Percentiles rank a stretch among this genome's conserved stretches.
These are phyloP conservation scores for Yponomeuta plumbellus DNA, from an alignment of 2,888 invertebrate genomes.

Conservation along the genomic window DNA sequence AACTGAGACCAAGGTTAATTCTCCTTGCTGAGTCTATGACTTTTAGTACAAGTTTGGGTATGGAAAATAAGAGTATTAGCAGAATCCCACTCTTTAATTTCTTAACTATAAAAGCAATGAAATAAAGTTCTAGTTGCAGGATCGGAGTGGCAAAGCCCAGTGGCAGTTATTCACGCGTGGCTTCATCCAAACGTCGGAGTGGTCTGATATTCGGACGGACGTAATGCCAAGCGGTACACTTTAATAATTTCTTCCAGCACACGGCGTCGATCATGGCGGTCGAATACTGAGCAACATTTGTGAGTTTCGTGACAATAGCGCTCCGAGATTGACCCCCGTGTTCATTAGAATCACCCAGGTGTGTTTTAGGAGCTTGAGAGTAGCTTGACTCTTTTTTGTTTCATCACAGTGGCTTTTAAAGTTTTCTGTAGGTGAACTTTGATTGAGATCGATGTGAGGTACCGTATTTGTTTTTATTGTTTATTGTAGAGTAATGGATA, in stretches of 20 bases:
- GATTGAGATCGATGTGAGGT: background rate
- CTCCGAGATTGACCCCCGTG: conserved; percentile 4
- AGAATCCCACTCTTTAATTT: no score
- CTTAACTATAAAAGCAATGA: no score
- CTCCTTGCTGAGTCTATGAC: no score
- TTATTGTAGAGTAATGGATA: no score
- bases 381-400: background rate
- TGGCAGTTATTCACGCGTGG: background rate
- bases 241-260: conserved; percentile 14
- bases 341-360: background rate
- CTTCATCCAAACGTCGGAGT: background rate
- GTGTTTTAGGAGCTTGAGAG: background rate
- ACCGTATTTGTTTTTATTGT: no score
- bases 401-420: background rate
- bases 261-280: conserved; percentile 7
- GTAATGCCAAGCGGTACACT: conserved; percentile 42
- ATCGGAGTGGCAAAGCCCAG: conserved; percentile 3
- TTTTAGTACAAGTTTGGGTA: no score
- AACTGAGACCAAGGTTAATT: no score
- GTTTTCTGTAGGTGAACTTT: background rate
- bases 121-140: background rate
- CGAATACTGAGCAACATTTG: background rate
- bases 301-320: conserved; percentile 3
- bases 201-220: conserved; percentile 38
- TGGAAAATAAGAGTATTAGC: no score